Conservation (phyloP, 2,888 invertebrate genomes). For the Drosophila anceps region DNA sequence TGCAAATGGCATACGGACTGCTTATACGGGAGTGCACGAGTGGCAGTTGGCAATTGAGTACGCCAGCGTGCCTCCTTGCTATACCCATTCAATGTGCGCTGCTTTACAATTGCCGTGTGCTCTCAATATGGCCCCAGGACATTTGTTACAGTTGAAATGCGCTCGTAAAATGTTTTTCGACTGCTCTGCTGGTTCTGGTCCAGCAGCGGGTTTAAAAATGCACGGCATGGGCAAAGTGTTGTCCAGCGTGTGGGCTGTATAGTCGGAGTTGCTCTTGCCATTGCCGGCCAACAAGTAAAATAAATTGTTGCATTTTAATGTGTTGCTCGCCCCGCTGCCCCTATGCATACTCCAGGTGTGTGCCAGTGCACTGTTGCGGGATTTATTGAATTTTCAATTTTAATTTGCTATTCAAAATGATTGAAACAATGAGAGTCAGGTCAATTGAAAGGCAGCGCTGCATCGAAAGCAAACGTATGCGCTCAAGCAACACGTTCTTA, state of each 20-base stretch:
- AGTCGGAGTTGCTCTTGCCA: slow-evolving; percentile 17
- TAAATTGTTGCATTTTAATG: slow-evolving; percentile 81
- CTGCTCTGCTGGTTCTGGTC: slow-evolving; percentile 29
- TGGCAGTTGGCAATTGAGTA: slow-evolving; percentile 35
- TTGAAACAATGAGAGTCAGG: slow-evolving; percentile 7
- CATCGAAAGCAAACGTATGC: slow-evolving; percentile 13
- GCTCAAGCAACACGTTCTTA: slow-evolving; percentile 9
- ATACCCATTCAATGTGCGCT: slow-evolving; percentile 18
- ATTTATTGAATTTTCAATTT: slow-evolving; percentile 81
- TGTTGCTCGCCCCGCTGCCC: slow-evolving; percentile 23
- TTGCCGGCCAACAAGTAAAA: slow-evolving; percentile 79
- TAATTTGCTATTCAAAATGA: slow-evolving; percentile 66
- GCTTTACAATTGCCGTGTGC: slow-evolving; percentile 46
- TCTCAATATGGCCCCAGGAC: slow-evolving; percentile 66
- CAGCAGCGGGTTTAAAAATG: slow-evolving; percentile 47
- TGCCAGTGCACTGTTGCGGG: slow-evolving; percentile 39
- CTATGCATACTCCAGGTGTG: slow-evolving; percentile 42
- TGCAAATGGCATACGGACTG: slow-evolving; percentile 21
- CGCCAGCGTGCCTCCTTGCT: slow-evolving; percentile 19
- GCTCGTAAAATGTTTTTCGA: slow-evolving; percentile 77
- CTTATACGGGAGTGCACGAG: slow-evolving; percentile 16
- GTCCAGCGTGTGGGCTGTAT: slow-evolving; percentile 8
- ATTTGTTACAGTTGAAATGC: slow-evolving; percentile 82
- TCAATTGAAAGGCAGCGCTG: slow-evolving; percentile 16
- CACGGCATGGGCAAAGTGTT: slow-evolving; percentile 23